Conservation (phyloP, 2,113 vertebrate genomes). For the Brachyhypopomus occidentalis region DNA sequence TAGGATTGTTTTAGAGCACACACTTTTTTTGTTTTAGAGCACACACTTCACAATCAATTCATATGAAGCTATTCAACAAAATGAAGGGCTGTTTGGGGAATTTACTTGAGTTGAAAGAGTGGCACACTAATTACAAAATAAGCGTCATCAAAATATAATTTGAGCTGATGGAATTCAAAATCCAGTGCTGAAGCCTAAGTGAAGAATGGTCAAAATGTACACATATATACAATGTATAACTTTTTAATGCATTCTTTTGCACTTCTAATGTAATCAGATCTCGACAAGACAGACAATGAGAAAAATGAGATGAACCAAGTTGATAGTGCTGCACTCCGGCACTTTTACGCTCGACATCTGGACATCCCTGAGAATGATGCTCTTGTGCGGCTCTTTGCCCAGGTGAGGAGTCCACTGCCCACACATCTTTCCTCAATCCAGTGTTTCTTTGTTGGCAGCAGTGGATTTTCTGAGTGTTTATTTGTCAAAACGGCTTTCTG, state of each 20-base stretch:
- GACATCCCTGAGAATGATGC: conserved; percentile 80
- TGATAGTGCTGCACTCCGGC: conserved; percentile 89
- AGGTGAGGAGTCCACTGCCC: conserved; percentile 72
- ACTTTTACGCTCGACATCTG: conserved; percentile 91
- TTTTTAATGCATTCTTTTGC: conserved; percentile 46
- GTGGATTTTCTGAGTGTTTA: not conserved
- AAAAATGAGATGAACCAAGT: conserved; percentile 92
- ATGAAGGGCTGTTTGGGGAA: too few relatives aligned
- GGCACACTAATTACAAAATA: too few relatives aligned
- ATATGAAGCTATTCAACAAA: too few relatives aligned
- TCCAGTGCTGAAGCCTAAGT: too few relatives aligned
- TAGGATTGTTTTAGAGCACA: too few relatives aligned
- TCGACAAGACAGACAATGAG: conserved; percentile 94
- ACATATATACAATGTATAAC: too few relatives aligned
- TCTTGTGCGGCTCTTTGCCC: conserved; percentile 88
- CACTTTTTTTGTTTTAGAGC: too few relatives aligned
- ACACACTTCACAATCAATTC: too few relatives aligned
- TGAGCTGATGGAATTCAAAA: too few relatives aligned
- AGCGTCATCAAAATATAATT: too few relatives aligned
- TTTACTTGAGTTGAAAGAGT: too few relatives aligned
- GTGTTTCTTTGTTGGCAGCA: not conserved
- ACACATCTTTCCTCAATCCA: not conserved
- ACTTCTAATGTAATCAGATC: conserved; percentile 73
- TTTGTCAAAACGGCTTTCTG: too few relatives aligned
- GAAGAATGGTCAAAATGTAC: not conserved